Percentiles rank a stretch among this genome's conserved stretches.
Evolutionary conservation across 2,797 vertebrate species (phyloP).

Genomic region (Sebastes aleutianus): DNA sequence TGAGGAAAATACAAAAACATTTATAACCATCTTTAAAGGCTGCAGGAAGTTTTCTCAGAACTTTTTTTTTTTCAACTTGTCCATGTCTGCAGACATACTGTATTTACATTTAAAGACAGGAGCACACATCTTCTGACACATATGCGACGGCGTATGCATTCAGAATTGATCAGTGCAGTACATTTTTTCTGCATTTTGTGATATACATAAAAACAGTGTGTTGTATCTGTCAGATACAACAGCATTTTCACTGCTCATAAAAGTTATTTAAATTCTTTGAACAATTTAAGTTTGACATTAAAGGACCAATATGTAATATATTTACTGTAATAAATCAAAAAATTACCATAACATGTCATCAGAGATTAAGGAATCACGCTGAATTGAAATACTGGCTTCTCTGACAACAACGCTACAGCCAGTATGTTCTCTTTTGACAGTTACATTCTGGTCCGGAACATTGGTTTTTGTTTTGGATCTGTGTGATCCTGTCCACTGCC

Average conservation of each 20-base stretch:
- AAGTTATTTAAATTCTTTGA: neutral
- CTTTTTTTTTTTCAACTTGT: neutral
- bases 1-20: neutral
- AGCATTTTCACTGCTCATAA: neutral
- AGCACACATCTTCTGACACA: neutral
- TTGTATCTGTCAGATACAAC: neutral
- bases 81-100: neutral
- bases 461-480: too few relatives aligned
- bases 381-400: neutral
- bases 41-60: neutral
- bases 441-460: neutral
- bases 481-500: neutral
- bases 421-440: neutral
- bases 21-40: neutral
- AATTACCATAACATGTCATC: fast-evolving
- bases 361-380: neutral
- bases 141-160: neutral
- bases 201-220: neutral
- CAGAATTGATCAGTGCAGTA: neutral
- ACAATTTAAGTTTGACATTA: neutral
- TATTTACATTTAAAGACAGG: neutral
- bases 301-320: neutral
- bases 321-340: neutral
- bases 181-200: neutral
- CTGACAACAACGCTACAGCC: neutral